phyloP scores from a whole-genome alignment of 2,113 vertebrate genomes.

The Scophthalmus maximus region DNA sequence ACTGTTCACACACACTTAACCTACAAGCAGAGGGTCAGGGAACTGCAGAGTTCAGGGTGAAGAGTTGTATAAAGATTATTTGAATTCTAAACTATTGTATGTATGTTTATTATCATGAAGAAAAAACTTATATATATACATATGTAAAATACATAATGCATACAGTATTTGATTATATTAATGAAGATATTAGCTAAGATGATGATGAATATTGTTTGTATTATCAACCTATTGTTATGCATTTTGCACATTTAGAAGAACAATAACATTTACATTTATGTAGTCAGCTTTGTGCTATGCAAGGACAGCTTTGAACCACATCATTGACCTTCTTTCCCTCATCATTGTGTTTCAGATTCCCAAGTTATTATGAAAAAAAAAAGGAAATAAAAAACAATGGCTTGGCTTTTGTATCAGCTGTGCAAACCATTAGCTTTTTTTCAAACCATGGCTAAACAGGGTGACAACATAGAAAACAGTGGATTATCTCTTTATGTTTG shows the following conservation, averaged over 20 bases:
- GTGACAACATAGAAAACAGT: slow-evolving; percentile 69
- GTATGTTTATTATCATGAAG: slow-evolving; percentile 82
- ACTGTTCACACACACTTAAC: slow-evolving; percentile 65
- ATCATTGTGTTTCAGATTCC: slow-evolving; percentile 75
- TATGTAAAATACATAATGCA: slow-evolving; percentile 83
- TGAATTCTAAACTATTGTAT: slow-evolving; percentile 80
- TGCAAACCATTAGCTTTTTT: slow-evolving; percentile 82
- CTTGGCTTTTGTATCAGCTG: slow-evolving; percentile 88
- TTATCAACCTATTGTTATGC: slow-evolving; percentile 92
- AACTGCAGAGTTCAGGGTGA: slow-evolving; percentile 71
- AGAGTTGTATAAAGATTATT: slow-evolving; percentile 80
- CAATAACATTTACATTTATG: slow-evolving; percentile 86
- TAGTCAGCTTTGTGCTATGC: slow-evolving; percentile 99
- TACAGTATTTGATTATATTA: slow-evolving; percentile 81
- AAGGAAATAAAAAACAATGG: slow-evolving; percentile 46
- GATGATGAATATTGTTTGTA: slow-evolving; percentile 84
- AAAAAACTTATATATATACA: slow-evolving; percentile 76
- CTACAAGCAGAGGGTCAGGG: slow-evolving; percentile 66
- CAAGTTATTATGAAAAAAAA: slow-evolving; percentile 78
- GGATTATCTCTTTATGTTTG: slow-evolving; percentile 84
- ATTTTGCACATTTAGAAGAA: slow-evolving; percentile 96
- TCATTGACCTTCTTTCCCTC: slow-evolving; percentile 75
- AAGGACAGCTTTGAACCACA: slow-evolving; percentile 92
- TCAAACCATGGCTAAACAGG: slow-evolving; percentile 80
- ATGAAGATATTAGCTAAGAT: slow-evolving; percentile 77